phyloP scores from a whole-genome alignment of 1,140 invertebrate species.

The Heliconius hermathena region DNA sequence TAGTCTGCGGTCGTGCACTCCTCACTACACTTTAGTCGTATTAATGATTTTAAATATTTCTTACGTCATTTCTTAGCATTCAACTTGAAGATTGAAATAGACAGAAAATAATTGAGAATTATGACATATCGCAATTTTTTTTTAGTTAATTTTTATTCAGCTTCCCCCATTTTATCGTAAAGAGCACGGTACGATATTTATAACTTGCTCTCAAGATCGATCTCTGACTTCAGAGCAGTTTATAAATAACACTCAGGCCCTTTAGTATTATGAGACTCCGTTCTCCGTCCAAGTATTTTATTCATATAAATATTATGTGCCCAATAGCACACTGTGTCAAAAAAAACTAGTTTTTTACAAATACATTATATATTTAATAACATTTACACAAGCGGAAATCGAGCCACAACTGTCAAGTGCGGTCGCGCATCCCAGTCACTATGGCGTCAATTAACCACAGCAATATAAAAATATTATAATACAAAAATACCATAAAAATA shows the following conservation, averaged over 20 bases:
- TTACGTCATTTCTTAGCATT: neutral
- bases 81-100: neutral
- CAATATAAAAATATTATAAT: neutral
- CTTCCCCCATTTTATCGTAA: too few species aligned
- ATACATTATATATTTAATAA: neutral
- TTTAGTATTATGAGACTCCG: too few species aligned
- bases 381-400: neutral
- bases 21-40: conserved; percentile 2
- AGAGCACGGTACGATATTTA: too few species aligned
- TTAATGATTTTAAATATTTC: neutral
- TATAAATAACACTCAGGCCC: too few species aligned
- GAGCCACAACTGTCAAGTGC: neutral
- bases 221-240: too few species aligned
- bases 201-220: too few species aligned
- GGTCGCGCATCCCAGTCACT: neutral
- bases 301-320: too few species aligned
- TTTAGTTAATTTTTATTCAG: too few species aligned
- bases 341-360: neutral
- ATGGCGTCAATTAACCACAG: neutral
- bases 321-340: neutral
- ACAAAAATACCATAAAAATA: neutral
- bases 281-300: too few species aligned
- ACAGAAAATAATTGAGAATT: neutral
- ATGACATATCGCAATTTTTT: neutral
- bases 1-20: neutral